Percentiles rank a stretch among this genome's conserved stretches.
Conservation (phyloP, 2,797 vertebrate species). For the Sphenopsis melanotis region DNA sequence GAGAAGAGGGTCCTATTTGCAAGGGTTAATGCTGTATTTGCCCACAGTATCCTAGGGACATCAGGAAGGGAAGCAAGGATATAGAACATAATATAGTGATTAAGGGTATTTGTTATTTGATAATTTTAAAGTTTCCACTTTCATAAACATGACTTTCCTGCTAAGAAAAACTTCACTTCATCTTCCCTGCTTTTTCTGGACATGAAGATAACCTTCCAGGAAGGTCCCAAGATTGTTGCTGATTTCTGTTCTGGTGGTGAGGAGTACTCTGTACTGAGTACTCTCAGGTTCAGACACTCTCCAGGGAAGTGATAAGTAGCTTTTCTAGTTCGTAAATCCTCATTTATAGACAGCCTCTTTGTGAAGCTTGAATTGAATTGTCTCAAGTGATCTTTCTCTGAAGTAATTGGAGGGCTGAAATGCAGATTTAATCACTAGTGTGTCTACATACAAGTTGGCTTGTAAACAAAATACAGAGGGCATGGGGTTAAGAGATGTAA, state of each 20-base stretch:
- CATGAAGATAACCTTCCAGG: background rate
- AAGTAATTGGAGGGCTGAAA: slow-evolving; percentile 21
- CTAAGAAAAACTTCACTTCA: background rate
- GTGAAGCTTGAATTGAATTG: background rate
- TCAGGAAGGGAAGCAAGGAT: background rate
- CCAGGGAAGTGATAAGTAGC: background rate
- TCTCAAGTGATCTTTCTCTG: background rate
- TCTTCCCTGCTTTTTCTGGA: background rate
- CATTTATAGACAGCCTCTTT: background rate
- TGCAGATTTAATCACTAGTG: background rate
- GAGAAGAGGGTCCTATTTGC: background rate
- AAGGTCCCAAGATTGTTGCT: background rate
- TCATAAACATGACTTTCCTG: background rate
- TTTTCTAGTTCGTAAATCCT: slow-evolving; percentile 22
- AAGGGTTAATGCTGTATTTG: background rate
- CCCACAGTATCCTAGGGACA: background rate
- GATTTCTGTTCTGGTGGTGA: background rate
- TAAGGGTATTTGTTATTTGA: background rate
- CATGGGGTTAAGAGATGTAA: background rate
- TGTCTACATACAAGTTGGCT: background rate
- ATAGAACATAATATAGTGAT: background rate
- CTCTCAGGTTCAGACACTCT: background rate
- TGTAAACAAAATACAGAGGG: background rate
- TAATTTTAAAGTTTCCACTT: background rate
- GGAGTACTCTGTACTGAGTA: background rate